Evolutionary conservation across 2,888 invertebrate species (phyloP).

Genomic region (Trisateles emortualis): DNA sequence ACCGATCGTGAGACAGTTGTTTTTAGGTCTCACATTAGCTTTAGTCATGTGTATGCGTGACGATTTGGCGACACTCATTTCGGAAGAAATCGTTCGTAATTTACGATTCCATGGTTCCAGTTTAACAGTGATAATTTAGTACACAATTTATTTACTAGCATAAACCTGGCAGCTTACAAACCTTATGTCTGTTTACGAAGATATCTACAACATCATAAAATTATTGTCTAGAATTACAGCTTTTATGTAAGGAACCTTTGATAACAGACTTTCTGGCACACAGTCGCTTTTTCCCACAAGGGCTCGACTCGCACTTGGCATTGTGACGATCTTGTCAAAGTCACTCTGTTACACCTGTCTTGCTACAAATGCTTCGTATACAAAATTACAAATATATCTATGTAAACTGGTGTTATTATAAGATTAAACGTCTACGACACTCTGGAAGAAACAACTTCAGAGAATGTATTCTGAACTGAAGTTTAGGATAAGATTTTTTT

Average conservation of each 20-base stretch:
- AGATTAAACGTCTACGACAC: too few relatives aligned
- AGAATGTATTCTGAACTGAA: too few relatives aligned
- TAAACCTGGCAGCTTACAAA: constrained; percentile 5
- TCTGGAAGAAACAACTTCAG: too few relatives aligned
- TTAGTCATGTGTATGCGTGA: too few relatives aligned
- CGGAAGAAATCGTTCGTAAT: neutral
- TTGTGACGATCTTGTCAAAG: neutral
- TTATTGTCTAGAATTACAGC: neutral
- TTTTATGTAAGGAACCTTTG: neutral
- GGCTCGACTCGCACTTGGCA: neutral
- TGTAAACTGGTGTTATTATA: neutral
- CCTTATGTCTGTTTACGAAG: neutral
- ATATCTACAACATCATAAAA: neutral
- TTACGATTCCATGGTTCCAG: too few relatives aligned
- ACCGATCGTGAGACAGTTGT: too few relatives aligned
- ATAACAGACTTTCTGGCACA: neutral
- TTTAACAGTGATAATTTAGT: neutral
- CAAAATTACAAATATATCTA: constrained; percentile 21
- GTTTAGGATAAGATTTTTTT: too few relatives aligned
- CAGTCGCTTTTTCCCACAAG: neutral
- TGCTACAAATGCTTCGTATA: neutral
- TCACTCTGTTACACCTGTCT: neutral
- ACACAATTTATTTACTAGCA: neutral
- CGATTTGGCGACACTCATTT: neutral
- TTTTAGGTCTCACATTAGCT: too few relatives aligned